Evolutionary conservation across 2,888 invertebrate species (phyloP).

Genomic region (Eupithecia subfuscata): DNA sequence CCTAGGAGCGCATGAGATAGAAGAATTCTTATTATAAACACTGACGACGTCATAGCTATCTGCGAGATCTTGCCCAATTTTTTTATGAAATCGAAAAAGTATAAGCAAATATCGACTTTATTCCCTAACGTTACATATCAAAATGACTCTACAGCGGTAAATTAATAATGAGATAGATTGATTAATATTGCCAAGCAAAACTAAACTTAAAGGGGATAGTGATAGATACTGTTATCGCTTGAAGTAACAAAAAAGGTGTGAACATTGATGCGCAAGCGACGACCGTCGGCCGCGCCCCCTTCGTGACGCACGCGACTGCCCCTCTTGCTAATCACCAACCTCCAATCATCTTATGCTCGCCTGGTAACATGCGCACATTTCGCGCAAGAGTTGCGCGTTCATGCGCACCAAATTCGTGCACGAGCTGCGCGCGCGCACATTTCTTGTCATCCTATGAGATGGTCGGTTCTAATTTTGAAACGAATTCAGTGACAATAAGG

Average conservation of each 20-base stretch:
- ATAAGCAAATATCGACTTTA: background rate
- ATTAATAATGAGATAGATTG: background rate
- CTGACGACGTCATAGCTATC: constrained; percentile 1
- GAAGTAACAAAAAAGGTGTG: constrained; percentile 15
- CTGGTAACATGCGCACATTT: constrained; percentile 81
- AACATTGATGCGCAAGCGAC: constrained; percentile 45
- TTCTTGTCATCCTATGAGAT: constrained; percentile 5
- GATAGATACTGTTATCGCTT: constrained; percentile 36
- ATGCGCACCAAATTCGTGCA: constrained; percentile 71
- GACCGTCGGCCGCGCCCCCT: constrained; percentile 29
- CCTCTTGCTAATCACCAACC: constrained; percentile 12
- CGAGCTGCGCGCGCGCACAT: constrained; percentile 67
- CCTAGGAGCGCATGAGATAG: constrained; percentile 60
- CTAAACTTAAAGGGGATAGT: accelerated
- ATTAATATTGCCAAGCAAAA: background rate
- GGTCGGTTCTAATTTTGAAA: background rate
- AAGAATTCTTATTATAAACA: constrained; percentile 44
- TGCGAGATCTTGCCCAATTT: constrained; percentile 14
- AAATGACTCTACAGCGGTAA: background rate
- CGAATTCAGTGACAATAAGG: background rate
- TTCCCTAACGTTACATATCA: background rate
- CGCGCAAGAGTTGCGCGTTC: constrained; percentile 78
- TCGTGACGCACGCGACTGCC: constrained; percentile 26
- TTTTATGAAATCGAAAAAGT: constrained; percentile 2
- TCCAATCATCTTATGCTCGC: constrained; percentile 56